Evolutionary conservation across 2,888 invertebrate species (phyloP).

Genomic region (Chloroclysta siterata): DNA sequence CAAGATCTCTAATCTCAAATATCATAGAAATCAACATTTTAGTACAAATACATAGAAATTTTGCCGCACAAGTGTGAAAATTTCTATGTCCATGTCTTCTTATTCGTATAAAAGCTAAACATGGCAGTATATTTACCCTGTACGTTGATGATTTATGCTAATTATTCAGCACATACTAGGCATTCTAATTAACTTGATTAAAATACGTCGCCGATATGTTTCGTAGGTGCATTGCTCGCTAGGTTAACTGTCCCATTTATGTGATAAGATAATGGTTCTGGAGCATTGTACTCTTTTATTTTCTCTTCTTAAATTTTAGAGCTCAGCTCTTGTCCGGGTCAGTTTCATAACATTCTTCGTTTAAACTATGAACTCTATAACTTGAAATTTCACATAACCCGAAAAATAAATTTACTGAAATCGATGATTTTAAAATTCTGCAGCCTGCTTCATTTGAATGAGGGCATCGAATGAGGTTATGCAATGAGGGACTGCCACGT

Average conservation of each 20-base stretch:
- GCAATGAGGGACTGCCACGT: constrained; percentile 79
- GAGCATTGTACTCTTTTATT: neutral
- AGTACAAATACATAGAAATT: constrained; percentile 7
- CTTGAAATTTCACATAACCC: neutral
- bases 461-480: constrained; percentile 63
- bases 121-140: constrained; percentile 57
- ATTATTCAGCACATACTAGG: constrained; percentile 49
- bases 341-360: neutral
- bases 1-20: constrained; percentile 7
- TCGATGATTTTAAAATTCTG: constrained; percentile 8
- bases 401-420: neutral
- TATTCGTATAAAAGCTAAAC: constrained; percentile 30
- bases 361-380: neutral
- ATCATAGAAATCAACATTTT: neutral
- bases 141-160: constrained; percentile 50
- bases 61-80: constrained; percentile 25
- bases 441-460: constrained; percentile 24
- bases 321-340: too few relatives aligned
- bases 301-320: neutral
- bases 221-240: constrained; percentile 17
- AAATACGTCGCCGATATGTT: constrained; percentile 38
- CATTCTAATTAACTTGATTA: constrained; percentile 55
- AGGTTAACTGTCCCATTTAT: constrained; percentile 1
- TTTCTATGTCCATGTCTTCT: constrained; percentile 14
- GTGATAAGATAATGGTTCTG: constrained; percentile 8